phyloP scores from a whole-genome alignment of 2,113 vertebrate species.

The Micromys minutus region DNA sequence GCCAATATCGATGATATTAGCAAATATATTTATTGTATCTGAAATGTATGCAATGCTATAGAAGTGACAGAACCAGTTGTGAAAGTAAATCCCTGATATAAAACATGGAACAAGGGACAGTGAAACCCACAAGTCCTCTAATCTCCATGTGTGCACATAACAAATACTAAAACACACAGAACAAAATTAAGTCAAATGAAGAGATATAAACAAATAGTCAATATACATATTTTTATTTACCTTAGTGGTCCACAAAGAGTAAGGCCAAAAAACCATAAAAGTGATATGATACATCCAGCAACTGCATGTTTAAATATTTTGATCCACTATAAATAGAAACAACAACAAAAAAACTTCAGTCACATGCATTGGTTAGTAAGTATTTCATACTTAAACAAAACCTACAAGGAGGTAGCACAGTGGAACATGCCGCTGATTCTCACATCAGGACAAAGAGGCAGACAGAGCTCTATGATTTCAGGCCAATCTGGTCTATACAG shows the following conservation, averaged over 20 bases:
- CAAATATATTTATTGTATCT: slow-evolving; percentile 25
- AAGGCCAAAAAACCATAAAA: slow-evolving; percentile 97
- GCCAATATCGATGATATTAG: background rate
- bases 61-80: background rate
- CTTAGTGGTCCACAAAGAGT: slow-evolving; percentile 98
- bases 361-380: background rate
- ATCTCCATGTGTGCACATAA: too few species aligned
- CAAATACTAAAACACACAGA: background rate
- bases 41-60: slow-evolving; percentile 7
- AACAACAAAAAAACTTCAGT: slow-evolving; percentile 58
- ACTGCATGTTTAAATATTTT: slow-evolving; percentile 96
- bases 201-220: slow-evolving; percentile 9
- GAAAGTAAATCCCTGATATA: slow-evolving; percentile 40
- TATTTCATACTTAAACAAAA: slow-evolving; percentile 37
- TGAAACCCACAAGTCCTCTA: background rate
- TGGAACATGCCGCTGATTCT: background rate
- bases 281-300: slow-evolving; percentile 95
- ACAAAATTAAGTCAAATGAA: slow-evolving; percentile 36
- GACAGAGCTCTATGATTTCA: background rate
- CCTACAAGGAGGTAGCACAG: background rate
- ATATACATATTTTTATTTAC: slow-evolving; percentile 84
- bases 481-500: background rate
- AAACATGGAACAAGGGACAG: slow-evolving; percentile 20
- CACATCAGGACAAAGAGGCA: background rate
- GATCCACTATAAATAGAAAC: slow-evolving; percentile 93